Evolutionary conservation across 2,797 vertebrate species (phyloP), one percentile per base, ranked within the genome.

Genomic region (Enteromius paludinosus): DNA sequence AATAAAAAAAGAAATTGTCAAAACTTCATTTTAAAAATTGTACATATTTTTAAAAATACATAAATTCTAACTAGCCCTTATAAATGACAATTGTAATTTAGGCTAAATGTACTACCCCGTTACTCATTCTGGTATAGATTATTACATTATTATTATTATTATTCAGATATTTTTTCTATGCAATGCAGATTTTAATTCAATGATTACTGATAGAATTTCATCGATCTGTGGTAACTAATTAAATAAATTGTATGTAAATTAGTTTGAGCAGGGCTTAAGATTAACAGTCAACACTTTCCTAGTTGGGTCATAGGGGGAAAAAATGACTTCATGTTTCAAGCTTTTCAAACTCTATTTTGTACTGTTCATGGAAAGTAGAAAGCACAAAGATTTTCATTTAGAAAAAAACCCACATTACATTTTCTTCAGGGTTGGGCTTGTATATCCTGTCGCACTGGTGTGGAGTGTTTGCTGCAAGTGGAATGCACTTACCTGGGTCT

Each of bases 401-500:
- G 4, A n/a, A 12, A 59, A 23, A 25, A 56, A n/a, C 1, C 12
- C 5, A 9, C 35, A 72, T 18, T 5, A 2, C 20, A 72, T 68
- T 14, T 14, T 33, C 8, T 20, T 47, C 41, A 38, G 28, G 68
- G 41, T 33, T 23, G 28, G 56, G 56, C 79, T 47, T n/a, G 25
- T 45, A 72, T 30, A 62, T 33, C 20, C 20, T 54, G 33, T 38
- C 5, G 12, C 23, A 28, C 9, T 74, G 43, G 61, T 45, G 23
- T 62, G 69, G 3, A 64, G 66, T 69, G 64, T 73, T 77, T 84
- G 75, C 23, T 23, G 35, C 1, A 45, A 25, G 14, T 59, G 15
- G n/a, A 65, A 61, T 4, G 38, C n/a, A 15, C 28, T 23, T 87
- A 96, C 95, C 92, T 95, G 87, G 3, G 94, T 94, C 54, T 92